Percentiles rank a stretch among this genome's conserved stretches.
These are phyloP conservation scores for Capromys pilorides DNA, from an alignment of 2,797 vertebrate species.

Conservation along the genomic window DNA sequence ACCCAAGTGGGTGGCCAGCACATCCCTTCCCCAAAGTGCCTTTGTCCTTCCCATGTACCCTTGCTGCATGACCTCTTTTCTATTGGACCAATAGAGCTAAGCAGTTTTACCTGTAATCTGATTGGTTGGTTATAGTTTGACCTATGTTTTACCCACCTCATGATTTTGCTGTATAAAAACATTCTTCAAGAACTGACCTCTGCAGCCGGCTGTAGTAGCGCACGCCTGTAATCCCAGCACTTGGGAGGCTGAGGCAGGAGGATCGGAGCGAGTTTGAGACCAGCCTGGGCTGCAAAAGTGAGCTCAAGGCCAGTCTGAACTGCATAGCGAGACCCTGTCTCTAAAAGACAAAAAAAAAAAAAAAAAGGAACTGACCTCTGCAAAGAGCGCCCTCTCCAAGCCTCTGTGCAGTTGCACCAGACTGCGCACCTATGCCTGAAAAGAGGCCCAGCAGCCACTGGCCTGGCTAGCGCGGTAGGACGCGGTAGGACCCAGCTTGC, in stretches of 20 bases:
- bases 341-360: no score
- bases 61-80: background rate
- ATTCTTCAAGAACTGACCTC: background rate
- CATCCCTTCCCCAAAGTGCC: background rate
- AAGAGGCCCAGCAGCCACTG: background rate
- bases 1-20: background rate
- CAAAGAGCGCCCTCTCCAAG: background rate
- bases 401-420: background rate
- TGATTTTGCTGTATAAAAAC: background rate
- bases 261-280: no score
- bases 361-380: no score
- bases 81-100: background rate
- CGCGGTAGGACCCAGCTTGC: background rate
- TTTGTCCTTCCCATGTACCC: background rate
- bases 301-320: no score
- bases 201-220: background rate
- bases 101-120: background rate
- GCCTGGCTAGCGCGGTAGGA: background rate
- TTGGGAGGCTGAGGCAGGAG: no score
- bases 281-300: no score
- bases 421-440: background rate
- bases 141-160: background rate
- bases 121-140: background rate
- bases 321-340: no score
- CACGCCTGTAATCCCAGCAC: no score